phyloP scores from a whole-genome alignment of 2,888 invertebrate species.

The Lypha dubia region DNA sequence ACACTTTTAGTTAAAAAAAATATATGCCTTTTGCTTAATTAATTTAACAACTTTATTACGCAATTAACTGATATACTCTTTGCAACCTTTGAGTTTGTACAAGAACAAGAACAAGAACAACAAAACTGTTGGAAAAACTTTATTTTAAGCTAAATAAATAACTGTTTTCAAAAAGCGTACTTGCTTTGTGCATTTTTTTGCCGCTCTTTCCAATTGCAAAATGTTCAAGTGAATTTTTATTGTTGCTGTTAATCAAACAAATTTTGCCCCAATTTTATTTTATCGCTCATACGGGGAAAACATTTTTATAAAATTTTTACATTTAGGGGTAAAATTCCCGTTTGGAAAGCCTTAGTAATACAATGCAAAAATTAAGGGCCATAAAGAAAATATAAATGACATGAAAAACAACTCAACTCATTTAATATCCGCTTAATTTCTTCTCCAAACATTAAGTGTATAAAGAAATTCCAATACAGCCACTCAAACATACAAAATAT shows the following conservation, averaged over 20 bases:
- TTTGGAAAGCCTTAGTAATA: conserved; percentile 15
- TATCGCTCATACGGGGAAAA: not conserved
- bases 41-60: not conserved
- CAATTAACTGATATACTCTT: conserved; percentile 9
- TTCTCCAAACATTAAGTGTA: not conserved
- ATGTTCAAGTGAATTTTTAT: conserved; percentile 24
- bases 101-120: not conserved
- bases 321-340: not conserved
- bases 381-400: conserved; percentile 41
- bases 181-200: conserved; percentile 32
- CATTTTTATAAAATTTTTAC: conserved; percentile 6
- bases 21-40: not conserved
- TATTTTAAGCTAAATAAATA: conserved; percentile 13
- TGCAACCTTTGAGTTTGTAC: conserved; percentile 17
- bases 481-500: not conserved
- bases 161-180: conserved; percentile 18
- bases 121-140: conserved; percentile 24
- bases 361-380: conserved; percentile 5
- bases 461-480: not conserved
- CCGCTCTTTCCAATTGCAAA: not conserved
- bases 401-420: conserved; percentile 23
- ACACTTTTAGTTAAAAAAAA: not conserved
- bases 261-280: conserved; percentile 2
- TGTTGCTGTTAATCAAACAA: conserved; percentile 40
- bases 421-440: conserved; percentile 40